phyloP scores from a whole-genome alignment of 2,888 invertebrate species.

The Oxycera nigricornis region DNA sequence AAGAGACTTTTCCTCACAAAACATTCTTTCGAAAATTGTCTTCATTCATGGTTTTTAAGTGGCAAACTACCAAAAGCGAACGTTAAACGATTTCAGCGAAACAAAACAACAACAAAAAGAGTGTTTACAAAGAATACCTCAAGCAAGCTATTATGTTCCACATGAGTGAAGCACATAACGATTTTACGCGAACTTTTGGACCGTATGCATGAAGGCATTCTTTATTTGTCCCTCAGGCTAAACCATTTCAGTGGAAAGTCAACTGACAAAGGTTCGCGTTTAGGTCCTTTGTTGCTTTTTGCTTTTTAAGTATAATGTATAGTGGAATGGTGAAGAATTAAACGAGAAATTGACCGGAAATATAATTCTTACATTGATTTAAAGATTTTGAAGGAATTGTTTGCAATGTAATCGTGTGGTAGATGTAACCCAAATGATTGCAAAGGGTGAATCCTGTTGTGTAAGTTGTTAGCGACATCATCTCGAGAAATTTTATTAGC shows the following conservation, averaged over 20 bases:
- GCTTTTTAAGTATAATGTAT: background rate
- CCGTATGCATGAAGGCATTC: too few species aligned
- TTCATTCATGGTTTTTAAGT: slow-evolving; percentile 3
- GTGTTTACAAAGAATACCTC: slow-evolving; percentile 9
- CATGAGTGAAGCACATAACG: slow-evolving; percentile 7
- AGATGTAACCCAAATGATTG: too few species aligned
- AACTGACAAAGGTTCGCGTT: background rate
- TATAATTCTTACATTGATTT: too few species aligned
- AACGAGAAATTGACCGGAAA: too few species aligned
- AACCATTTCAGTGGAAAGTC: slow-evolving; percentile 10
- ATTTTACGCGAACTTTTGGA: background rate
- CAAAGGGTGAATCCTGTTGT: too few species aligned
- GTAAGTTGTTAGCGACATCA: too few species aligned
- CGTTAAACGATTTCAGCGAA: background rate
- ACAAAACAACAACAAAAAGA: background rate
- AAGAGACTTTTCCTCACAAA: too few species aligned
- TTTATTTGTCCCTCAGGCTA: background rate
- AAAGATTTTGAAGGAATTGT: too few species aligned
- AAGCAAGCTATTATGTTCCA: slow-evolving; percentile 7
- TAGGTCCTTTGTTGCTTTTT: background rate
- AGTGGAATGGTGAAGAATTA: background rate
- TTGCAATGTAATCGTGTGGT: too few species aligned
- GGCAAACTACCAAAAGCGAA: slow-evolving; percentile 1
- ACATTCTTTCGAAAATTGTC: too few species aligned
- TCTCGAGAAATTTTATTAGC: too few species aligned